Conservation (phyloP, 2,888 invertebrate species). For the Gibbula magus region DNA sequence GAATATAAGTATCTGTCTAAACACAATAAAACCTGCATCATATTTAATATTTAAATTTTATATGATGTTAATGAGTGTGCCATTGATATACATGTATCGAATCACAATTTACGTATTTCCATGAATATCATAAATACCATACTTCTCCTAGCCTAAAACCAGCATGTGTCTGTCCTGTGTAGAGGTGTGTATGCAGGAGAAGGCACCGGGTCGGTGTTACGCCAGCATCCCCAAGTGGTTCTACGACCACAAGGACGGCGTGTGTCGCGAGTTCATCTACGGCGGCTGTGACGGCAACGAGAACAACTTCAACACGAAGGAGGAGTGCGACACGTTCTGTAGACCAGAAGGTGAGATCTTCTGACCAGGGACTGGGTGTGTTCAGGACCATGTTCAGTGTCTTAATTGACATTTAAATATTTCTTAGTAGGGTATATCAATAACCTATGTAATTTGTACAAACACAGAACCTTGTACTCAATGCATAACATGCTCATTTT, state of each 20-base stretch:
- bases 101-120: too few species aligned
- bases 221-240: conserved; percentile 79
- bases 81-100: too few species aligned
- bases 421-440: too few species aligned
- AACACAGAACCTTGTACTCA: too few species aligned
- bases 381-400: neutral
- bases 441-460: too few species aligned
- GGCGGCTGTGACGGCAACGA: conserved; percentile 76
- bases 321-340: conserved; percentile 83
- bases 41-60: too few species aligned
- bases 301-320: conserved; percentile 82
- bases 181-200: conserved; percentile 68
- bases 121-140: too few species aligned
- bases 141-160: too few species aligned
- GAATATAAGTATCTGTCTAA: too few species aligned
- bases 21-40: too few species aligned
- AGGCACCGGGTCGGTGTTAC: conserved; percentile 81
- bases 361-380: neutral
- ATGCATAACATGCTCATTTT: too few species aligned
- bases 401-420: neutral
- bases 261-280: conserved; percentile 84
- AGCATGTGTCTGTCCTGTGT: neutral
- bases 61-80: too few species aligned
- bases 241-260: conserved; percentile 80
- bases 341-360: conserved; percentile 32